Evolutionary conservation across 2,113 vertebrate genomes (phyloP), one percentile per base, ranked within the genome.

Genomic region (Platysteira castanea): DNA sequence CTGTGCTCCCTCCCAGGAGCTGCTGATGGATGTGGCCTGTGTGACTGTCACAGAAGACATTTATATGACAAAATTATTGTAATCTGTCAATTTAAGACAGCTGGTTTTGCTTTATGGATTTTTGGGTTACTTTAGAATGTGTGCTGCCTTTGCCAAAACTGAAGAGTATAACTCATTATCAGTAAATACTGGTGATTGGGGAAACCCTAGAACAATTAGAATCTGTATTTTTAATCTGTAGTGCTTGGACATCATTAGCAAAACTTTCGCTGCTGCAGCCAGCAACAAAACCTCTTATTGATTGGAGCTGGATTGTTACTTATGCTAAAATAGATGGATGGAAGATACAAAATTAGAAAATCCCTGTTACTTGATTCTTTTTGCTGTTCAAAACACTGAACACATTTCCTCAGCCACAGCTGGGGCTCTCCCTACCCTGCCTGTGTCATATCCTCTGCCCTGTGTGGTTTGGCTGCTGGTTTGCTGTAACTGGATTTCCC

Each of bases 401-500:
- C 30, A 17, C 1, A 0, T 30, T 79, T 85, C 47, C 67, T 63
- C 27, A 23, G 33, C n/a, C 2, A 0, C 7, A 6, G 24, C 18
- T 47, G 1, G 2, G 42, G 11, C 27, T 67, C 15, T 33, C 46
- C 3, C 33, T 30, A 0, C 44, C 56, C 23, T 53, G 30, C 46
- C 54, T n/a, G 28, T 47, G 60, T 23, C 27, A 18, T 46, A 18
- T 37, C 5, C 1, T 3, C 19, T 52, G 73, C 21, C 33, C 42
- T 44, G 42, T 18, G 42, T 42, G 26, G 10, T 1, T 1, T 64
- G 8, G 33, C 52, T 52, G 1, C 63, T 20, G 2, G 7, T 41
- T 75, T 15, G 5, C n/a, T 79, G 5, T 20, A 31, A 30, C 7
- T 28, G 78, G 22, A 8, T 73, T 49, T 76, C 59, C 33, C 23